Evolutionary conservation across 2,113 vertebrate genomes (phyloP), one percentile per base, ranked within the genome.

Genomic region (Herpetotheres cachinnans): DNA sequence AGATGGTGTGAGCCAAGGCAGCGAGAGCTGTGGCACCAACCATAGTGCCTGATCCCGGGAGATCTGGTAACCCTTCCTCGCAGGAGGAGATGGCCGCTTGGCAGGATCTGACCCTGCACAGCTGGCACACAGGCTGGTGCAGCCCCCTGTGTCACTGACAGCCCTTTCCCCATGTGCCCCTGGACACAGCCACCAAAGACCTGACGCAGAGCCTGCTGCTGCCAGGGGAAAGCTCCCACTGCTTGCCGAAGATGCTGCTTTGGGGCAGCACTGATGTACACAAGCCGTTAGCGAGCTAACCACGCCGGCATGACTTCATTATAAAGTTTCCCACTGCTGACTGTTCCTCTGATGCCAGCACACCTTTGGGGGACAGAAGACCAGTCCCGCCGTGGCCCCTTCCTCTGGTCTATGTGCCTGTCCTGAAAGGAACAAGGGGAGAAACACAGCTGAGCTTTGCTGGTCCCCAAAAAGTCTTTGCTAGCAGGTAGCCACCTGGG

Each of bases 271-370:
- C 36, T 15, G 34, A 29, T 90, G 59, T 30, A 19, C 38, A 38
- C 0, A 0, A 71, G 59, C 86, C 3, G 2, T 88, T 79, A 25
- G 42, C 1, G 5, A 93, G 56, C 82, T 86, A 25, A 50, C 56
- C 19, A 6, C 4, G 1, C 54, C 6, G 5, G 42, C 70, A 16
- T 67, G 95, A 94, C 94, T 97, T 97, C 93, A 49, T 70, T 71
- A 73, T 94, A 73, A 96, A 95, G 91, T 63, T 85, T 81, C 70
- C 38, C 55, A 49, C 55, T 77, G 49, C 46, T 93, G 84, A 26
- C 70, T 91, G 74, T 90, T 85, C 94, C 96, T 96, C 90, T 90
- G 88, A 91, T 36, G 21, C 82, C 79, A 47, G n/a, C 27, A 56
- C 0, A 0, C 29, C 36, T 79, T 38, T 94, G 16, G 19, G 66